phyloP scores from a whole-genome alignment of 2,797 vertebrate genomes.

The Artibeus jamaicensis region DNA sequence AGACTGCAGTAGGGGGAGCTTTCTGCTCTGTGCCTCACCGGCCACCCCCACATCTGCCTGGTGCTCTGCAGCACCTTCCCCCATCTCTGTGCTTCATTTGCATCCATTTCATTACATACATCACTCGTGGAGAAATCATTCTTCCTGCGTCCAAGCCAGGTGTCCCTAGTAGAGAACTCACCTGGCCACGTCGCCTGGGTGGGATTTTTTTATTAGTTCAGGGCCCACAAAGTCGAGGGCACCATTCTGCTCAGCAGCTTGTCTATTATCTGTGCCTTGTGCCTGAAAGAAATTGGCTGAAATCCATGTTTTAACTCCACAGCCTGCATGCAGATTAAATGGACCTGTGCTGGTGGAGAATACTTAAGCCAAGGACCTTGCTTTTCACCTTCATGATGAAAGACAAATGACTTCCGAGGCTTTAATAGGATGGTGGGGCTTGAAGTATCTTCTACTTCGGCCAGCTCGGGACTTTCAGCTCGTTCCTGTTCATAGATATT shows the following conservation, averaged over 20 bases:
- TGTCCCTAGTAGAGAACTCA: neutral
- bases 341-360: slow-evolving; percentile 33
- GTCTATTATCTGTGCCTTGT: slow-evolving; percentile 44
- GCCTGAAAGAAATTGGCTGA: slow-evolving; percentile 60
- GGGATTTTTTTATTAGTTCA: slow-evolving; percentile 39
- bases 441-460: slow-evolving; percentile 12
- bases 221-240: neutral
- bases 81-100: neutral
- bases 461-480: neutral
- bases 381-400: slow-evolving; percentile 72
- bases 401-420: slow-evolving; percentile 60
- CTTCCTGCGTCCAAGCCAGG: neutral
- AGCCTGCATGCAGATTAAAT: slow-evolving; percentile 62
- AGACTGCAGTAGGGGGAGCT: neutral
- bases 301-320: neutral
- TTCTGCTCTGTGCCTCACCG: neutral
- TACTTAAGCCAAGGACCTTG: slow-evolving; percentile 70
- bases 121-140: neutral
- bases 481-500: slow-evolving; percentile 22
- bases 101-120: neutral
- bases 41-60: neutral
- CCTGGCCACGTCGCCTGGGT: neutral
- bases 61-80: neutral
- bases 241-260: neutral
- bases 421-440: slow-evolving; percentile 35